Evolutionary conservation across 2,888 invertebrate genomes (phyloP).

Genomic region (Drosophila paucipuncta): DNA sequence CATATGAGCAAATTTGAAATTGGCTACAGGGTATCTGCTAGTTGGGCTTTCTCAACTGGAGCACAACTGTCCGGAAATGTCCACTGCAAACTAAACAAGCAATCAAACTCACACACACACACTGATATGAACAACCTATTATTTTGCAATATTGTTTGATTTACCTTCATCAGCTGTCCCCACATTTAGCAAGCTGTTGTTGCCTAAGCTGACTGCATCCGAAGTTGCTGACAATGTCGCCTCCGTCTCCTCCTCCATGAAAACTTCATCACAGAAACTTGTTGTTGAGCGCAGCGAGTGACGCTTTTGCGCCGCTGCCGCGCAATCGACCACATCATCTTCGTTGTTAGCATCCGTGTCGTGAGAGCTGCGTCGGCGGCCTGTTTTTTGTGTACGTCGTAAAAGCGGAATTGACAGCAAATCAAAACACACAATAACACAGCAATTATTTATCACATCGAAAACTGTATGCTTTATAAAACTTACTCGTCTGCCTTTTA

Average conservation of each 20-base stretch:
- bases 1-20: neutral
- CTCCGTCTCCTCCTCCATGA: slow-evolving; percentile 67
- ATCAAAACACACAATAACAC: slow-evolving; percentile 39
- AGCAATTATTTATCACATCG: slow-evolving; percentile 9
- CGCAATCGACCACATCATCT: slow-evolving; percentile 50
- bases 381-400: slow-evolving; percentile 52
- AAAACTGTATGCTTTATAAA: neutral
- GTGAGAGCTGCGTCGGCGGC: slow-evolving; percentile 70
- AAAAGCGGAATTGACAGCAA: slow-evolving; percentile 42
- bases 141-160: slow-evolving; percentile 25
- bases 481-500: slow-evolving; percentile 80
- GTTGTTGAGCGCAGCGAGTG: slow-evolving; percentile 82
- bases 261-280: slow-evolving; percentile 83
- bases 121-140: neutral
- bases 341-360: slow-evolving; percentile 52
- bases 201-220: slow-evolving; percentile 64
- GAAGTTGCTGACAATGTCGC: slow-evolving; percentile 28
- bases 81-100: slow-evolving; percentile 7
- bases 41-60: neutral
- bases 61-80: slow-evolving; percentile 23
- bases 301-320: slow-evolving; percentile 67
- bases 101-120: slow-evolving; percentile 9
- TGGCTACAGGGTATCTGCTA: neutral
- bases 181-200: slow-evolving; percentile 57
- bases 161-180: slow-evolving; percentile 69